Evolutionary conservation across 2,888 invertebrate genomes (phyloP), one percentile per base, ranked within the genome.

Genomic region (Phaonia tiefii): DNA sequence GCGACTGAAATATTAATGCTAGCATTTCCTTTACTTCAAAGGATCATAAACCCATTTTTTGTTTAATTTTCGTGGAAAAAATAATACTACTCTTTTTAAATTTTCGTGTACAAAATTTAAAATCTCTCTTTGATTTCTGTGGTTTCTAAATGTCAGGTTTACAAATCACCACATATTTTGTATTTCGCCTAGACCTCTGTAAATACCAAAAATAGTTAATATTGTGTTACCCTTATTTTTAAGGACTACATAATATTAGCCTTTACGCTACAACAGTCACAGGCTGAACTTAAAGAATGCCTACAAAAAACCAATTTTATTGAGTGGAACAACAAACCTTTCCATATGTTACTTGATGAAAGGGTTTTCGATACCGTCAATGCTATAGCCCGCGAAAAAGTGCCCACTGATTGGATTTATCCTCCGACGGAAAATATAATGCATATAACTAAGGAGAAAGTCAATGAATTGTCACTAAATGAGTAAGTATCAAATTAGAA

Each of bases 241-340:
- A 11, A 76, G 70, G 70, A 76, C 20, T 76, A 42, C 37, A 17
- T 37, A 11, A 13, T 76, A 20, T 37, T 70, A 7, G 56, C n/a
- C 8, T 75, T 75, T 51, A 75, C 69, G 0, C n/a, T 75, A 26
- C 60, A 75, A 26, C 39, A 60, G 26, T 75, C 69, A 7, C 20
- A 31, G 60, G 39, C 15, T 5, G 75, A 75, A 17, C 60, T 75
- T 1, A 69, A 69, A 4, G 75, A 75, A 60, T 75, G 69, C 17
- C 15, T 75, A 0, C 58, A 26, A 5, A 26, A 26, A 17, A 69
- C 75, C 0, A 69, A 75, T 15, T 17, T 37, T 13, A 75, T 75
- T 1, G 17, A 60, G 39, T 75, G 75, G 69, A 5, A 60, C 15
- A 26, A 20, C 20, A 13, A 58, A 44, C 20, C 7, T 31, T 17